Evolutionary conservation across 2,797 vertebrate genomes (phyloP).

Genomic region (Allobates femoralis): DNA sequence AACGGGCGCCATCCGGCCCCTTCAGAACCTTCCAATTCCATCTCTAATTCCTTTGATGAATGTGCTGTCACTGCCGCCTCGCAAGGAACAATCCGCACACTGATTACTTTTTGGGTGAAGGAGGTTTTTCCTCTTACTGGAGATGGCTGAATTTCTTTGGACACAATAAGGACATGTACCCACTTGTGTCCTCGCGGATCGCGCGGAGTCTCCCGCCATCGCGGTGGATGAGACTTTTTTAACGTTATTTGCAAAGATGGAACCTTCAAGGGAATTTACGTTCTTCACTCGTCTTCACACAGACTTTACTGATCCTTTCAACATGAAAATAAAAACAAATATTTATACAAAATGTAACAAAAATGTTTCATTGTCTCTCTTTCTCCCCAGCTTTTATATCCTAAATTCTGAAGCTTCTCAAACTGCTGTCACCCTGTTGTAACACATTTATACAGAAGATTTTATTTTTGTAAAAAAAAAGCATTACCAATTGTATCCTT

Average conservation of each 20-base stretch:
- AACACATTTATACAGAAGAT: no score
- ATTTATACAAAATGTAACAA: no score
- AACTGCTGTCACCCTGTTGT: no score
- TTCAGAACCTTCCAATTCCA: conserved; percentile 44
- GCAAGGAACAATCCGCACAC: conserved; percentile 37
- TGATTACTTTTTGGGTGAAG: conserved; percentile 57
- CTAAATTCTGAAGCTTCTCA: background rate
- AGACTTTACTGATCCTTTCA: no score
- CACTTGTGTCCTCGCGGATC: conserved; percentile 28
- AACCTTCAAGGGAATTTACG: background rate
- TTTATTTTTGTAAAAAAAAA: no score
- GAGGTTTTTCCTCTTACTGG: conserved; percentile 45
- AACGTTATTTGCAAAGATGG: no score
- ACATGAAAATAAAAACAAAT: no score
- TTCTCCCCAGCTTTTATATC: background rate
- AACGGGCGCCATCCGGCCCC: background rate
- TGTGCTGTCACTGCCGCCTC: conserved; percentile 59
- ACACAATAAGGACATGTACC: conserved; percentile 41
- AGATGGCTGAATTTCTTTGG: conserved; percentile 42
- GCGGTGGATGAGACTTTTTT: background rate
- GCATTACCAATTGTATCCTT: no score
- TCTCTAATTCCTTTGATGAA: conserved; percentile 62
- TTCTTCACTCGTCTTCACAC: background rate
- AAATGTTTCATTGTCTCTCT: no score
- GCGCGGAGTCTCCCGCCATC: background rate